A percentile compares a stretch with the other conserved stretches of the same genome.
Evolutionary conservation across 2,797 vertebrate species (phyloP).

Genomic region (Onychomys torridus): DNA sequence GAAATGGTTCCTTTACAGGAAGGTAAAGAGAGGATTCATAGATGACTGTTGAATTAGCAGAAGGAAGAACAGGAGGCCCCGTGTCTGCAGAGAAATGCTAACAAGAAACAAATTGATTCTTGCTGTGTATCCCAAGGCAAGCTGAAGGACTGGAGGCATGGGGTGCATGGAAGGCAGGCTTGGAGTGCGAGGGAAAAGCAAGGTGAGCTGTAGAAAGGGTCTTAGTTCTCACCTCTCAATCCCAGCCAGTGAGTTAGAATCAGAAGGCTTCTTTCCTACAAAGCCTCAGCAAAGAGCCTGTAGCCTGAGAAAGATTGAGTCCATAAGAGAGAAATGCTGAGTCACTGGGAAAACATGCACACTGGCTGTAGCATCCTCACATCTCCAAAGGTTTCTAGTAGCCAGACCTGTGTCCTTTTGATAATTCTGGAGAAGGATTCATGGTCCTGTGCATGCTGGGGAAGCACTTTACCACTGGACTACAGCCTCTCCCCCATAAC

Average conservation of each 20-base stretch:
- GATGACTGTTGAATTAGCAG: neutral
- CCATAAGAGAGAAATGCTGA: neutral
- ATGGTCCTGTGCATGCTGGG: neutral
- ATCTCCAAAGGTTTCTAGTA: neutral
- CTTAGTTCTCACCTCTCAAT: neutral
- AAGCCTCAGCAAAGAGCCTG: neutral
- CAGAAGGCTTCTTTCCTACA: neutral
- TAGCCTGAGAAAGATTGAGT: neutral
- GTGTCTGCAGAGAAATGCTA: neutral
- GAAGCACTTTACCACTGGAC: neutral
- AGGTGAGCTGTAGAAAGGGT: neutral
- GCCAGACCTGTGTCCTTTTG: neutral
- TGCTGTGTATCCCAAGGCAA: neutral
- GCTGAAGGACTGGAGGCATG: neutral
- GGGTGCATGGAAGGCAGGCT: neutral
- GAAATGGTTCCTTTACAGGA: neutral
- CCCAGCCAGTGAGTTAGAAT: neutral
- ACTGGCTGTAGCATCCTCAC: neutral
- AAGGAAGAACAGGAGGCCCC: neutral
- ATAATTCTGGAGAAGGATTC: neutral
- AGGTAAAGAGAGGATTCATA: neutral
- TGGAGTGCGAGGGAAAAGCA: neutral
- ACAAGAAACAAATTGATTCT: neutral
- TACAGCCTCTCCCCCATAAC: too few species aligned
- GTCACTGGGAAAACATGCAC: neutral